phyloP scores from a whole-genome alignment of 2,113 vertebrate species.

The Phalacrocorax aristotelis region DNA sequence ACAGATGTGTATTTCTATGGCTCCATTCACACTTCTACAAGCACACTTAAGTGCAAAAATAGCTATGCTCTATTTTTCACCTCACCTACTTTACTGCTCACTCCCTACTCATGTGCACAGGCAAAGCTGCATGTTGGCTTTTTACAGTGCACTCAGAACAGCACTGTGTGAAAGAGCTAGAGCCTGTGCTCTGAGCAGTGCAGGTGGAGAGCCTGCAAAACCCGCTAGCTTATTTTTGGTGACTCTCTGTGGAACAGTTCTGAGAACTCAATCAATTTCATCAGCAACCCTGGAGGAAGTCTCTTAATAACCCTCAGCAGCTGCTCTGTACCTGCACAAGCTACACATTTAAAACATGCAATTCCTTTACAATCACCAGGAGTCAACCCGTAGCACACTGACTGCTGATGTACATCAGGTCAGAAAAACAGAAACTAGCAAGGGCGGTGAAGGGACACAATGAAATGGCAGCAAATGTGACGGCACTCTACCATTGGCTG shows the following conservation, averaged over 20 bases:
- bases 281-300: neutral
- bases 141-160: neutral
- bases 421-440: neutral
- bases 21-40: neutral
- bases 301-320: neutral
- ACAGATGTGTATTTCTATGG: neutral
- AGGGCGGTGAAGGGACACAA: neutral
- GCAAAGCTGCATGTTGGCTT: fast-evolving
- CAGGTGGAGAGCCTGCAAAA: neutral
- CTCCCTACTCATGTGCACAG: neutral
- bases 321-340: neutral
- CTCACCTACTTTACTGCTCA: neutral
- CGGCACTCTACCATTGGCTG: neutral
- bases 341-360: neutral
- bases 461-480: neutral
- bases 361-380: neutral
- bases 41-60: neutral
- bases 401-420: neutral
- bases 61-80: neutral
- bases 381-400: fast-evolving
- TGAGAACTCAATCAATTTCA: conserved; percentile 25
- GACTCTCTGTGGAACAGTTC: neutral
- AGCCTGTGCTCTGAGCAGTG: neutral
- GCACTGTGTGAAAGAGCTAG: neutral
- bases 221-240: neutral